A percentile compares a stretch with the other conserved stretches of the same genome.
phyloP scores from a whole-genome alignment of 2,797 vertebrate species.

The Pogonophryne albipinna region DNA sequence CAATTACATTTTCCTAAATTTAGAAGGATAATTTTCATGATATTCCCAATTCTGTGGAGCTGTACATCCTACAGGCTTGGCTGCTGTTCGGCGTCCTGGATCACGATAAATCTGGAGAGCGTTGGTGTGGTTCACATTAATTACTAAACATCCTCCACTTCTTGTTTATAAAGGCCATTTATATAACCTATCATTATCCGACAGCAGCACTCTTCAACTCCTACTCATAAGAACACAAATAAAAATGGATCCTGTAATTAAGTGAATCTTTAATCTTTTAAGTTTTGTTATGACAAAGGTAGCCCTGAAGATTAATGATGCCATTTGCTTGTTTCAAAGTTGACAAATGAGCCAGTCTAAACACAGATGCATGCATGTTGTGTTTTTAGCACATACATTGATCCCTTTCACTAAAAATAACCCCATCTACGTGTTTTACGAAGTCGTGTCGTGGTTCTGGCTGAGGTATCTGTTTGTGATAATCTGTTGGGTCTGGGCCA shows the following conservation, averaged over 20 bases:
- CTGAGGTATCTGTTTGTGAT: conserved; percentile 44
- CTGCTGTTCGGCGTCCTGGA: neutral
- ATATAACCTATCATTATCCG: conserved; percentile 3
- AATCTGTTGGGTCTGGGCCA: conserved; percentile 39
- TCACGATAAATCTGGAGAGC: neutral
- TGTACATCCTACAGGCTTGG: neutral
- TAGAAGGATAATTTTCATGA: neutral
- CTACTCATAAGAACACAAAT: conserved; percentile 24
- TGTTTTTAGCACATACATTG: neutral
- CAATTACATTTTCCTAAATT: neutral
- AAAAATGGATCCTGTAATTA: conserved; percentile 31
- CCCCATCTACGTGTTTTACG: conserved; percentile 11
- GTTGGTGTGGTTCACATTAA: neutral
- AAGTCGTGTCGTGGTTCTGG: conserved; percentile 29
- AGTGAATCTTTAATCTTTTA: conserved; percentile 5
- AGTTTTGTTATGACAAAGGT: conserved; percentile 10
- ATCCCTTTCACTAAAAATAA: conserved; percentile 22
- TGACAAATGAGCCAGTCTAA: neutral
- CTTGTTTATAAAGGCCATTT: conserved; percentile 12
- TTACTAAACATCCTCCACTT: neutral
- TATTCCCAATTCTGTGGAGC: neutral
- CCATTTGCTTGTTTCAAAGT: conserved; percentile 16
- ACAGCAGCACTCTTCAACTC: neutral
- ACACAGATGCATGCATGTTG: neutral
- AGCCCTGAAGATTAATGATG: conserved; percentile 22